Evolutionary conservation across 2,797 vertebrate species (phyloP).

Genomic region (Glossophaga mutica): DNA sequence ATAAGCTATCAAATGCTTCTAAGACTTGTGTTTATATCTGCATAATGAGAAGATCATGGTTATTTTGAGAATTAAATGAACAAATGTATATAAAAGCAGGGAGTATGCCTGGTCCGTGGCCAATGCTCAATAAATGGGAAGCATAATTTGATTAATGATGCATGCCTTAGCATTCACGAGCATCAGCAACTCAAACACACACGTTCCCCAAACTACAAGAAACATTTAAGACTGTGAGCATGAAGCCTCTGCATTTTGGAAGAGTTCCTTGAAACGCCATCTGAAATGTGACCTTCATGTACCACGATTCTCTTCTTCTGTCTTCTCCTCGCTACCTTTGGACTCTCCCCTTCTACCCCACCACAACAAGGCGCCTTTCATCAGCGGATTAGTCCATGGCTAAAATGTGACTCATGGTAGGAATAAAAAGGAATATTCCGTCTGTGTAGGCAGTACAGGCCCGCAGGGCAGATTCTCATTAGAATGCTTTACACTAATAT

Average conservation of each 20-base stretch:
- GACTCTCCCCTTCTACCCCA: not conserved
- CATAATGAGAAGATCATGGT: not conserved
- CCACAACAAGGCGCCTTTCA: not conserved
- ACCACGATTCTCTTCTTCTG: not conserved
- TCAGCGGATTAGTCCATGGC: not conserved
- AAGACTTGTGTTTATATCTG: not conserved
- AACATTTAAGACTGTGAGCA: not conserved
- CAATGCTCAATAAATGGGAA: not conserved
- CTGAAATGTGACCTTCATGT: not conserved
- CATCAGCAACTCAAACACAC: not conserved
- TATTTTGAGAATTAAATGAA: constrained; percentile 33
- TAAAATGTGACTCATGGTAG: constrained; percentile 23
- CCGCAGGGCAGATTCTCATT: constrained; percentile 75
- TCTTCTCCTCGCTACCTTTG: not conserved
- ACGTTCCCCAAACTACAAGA: not conserved
- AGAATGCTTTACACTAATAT: constrained; percentile 86
- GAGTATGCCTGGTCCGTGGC: not conserved
- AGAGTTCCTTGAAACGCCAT: constrained; percentile 16
- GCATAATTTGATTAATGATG: not conserved
- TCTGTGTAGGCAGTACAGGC: constrained; percentile 66
- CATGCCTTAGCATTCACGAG: not conserved
- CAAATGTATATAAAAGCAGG: not conserved
- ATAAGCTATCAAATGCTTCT: not conserved
- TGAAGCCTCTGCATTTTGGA: not conserved
- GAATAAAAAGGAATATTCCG: constrained; percentile 66